phyloP scores from a whole-genome alignment of 2,797 vertebrate species.

The Numenius phaeopus region DNA sequence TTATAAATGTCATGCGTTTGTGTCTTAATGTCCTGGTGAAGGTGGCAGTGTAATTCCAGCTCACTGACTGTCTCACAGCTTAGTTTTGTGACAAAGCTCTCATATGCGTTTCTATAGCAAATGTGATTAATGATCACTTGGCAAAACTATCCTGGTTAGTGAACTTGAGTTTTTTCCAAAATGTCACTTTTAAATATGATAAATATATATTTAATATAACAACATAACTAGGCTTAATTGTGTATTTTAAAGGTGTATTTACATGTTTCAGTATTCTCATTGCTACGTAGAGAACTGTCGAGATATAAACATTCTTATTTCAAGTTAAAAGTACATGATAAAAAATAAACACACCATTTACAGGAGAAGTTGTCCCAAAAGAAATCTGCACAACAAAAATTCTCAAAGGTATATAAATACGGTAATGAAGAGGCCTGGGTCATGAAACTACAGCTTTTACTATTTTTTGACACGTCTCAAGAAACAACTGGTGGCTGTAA shows the following conservation, averaged over 20 bases:
- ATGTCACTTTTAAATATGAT: not conserved
- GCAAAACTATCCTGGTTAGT: not conserved
- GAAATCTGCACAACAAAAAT: not conserved
- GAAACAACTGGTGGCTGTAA: not conserved
- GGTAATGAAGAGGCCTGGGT: not conserved
- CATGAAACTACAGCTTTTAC: not conserved
- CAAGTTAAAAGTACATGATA: not conserved
- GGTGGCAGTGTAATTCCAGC: not conserved
- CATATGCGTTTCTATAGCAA: not conserved
- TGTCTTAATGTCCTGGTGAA: not conserved
- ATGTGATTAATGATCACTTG: not conserved
- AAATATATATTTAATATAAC: not conserved
- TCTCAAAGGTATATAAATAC: not conserved
- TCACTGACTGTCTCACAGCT: not conserved
- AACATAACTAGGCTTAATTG: not conserved
- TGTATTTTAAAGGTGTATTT: not conserved
- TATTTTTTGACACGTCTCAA: not conserved
- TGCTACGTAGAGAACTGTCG: not conserved
- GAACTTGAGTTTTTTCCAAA: not conserved
- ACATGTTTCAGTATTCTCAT: not conserved
- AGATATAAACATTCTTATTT: not conserved
- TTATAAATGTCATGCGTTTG: not conserved
- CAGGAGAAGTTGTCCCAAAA: not conserved
- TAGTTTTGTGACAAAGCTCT: not conserved
- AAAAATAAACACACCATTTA: not conserved